These are phyloP conservation scores for Drosophila affinis DNA, from an alignment of 2,888 invertebrate genomes.

Conservation along the genomic window DNA sequence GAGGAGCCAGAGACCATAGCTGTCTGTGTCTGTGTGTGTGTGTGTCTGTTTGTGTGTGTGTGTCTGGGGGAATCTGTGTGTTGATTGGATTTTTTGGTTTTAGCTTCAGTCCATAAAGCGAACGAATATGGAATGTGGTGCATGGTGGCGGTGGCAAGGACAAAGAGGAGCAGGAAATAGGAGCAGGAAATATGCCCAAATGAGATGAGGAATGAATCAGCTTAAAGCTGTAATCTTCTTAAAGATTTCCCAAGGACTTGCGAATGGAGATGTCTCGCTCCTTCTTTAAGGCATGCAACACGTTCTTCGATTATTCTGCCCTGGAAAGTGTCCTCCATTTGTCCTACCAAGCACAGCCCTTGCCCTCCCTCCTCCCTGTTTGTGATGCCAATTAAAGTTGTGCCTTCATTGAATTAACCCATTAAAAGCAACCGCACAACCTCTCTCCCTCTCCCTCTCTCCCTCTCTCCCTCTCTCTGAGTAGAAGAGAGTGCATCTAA, in stretches of 20 bases:
- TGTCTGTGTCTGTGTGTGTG: constrained; percentile 11
- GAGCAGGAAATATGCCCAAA: constrained; percentile 24
- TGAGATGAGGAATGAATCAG: constrained; percentile 21
- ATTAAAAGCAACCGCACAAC: constrained; percentile 15
- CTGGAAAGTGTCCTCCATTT: not conserved
- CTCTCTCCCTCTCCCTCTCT: not conserved
- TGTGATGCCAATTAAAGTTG: constrained; percentile 18
- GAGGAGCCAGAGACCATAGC: not conserved
- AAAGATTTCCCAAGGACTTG: not conserved
- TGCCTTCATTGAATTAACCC: constrained; percentile 36
- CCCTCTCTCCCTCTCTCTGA: no score
- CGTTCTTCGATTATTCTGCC: not conserved
- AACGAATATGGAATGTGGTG: constrained; percentile 39
- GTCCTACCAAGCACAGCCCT: not conserved
- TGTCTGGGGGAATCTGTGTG: constrained; percentile 27
- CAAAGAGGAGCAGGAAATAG: not conserved
- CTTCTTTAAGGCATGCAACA: not conserved
- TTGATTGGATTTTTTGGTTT: constrained; percentile 59
- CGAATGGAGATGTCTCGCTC: not conserved
- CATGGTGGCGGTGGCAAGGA: not conserved
- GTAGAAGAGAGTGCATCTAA: constrained; percentile 22
- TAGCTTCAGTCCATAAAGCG: constrained; percentile 48
- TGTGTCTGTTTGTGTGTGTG: constrained; percentile 11
- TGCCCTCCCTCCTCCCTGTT: not conserved
- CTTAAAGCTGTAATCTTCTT: constrained; percentile 24